Conservation (phyloP, 2,888 invertebrate genomes). For the Zygaena filipendulae region DNA sequence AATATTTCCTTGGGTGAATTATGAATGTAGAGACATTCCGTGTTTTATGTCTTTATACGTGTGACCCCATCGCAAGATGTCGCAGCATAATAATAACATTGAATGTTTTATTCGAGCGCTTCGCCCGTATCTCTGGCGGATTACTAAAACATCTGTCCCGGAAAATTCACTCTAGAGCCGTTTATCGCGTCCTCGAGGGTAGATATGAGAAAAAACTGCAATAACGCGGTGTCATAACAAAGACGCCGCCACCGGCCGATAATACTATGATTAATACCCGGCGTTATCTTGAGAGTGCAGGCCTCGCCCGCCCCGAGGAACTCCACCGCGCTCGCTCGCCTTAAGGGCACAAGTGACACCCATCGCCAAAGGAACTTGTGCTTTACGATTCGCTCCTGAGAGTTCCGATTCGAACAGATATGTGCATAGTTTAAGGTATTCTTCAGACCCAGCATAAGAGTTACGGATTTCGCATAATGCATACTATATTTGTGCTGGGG, state of each 20-base stretch:
- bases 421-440: constrained; percentile 55
- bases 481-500: constrained; percentile 54
- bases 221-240: constrained; percentile 67
- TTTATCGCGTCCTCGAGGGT: constrained; percentile 54
- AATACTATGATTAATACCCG: constrained; percentile 67
- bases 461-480: constrained; percentile 69
- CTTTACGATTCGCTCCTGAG: too few species aligned
- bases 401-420: too few species aligned
- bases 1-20: too few species aligned
- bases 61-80: constrained; percentile 16
- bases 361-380: too few species aligned
- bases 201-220: constrained; percentile 64
- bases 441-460: constrained; percentile 54
- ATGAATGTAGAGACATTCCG: too few species aligned
- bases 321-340: constrained; percentile 19
- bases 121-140: constrained; percentile 28
- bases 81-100: constrained; percentile 36
- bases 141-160: constrained; percentile 66
- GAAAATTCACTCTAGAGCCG: constrained; percentile 61
- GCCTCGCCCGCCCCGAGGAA: constrained; percentile 40
- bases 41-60: constrained; percentile 22
- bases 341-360: too few species aligned
- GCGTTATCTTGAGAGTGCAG: constrained; percentile 66
- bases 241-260: constrained; percentile 60
- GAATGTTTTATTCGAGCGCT: constrained; percentile 43